A percentile compares a stretch with the other conserved stretches of the same genome.
Conservation (phyloP, 2,888 invertebrate genomes). For the Didymodactylos carnosus region DNA sequence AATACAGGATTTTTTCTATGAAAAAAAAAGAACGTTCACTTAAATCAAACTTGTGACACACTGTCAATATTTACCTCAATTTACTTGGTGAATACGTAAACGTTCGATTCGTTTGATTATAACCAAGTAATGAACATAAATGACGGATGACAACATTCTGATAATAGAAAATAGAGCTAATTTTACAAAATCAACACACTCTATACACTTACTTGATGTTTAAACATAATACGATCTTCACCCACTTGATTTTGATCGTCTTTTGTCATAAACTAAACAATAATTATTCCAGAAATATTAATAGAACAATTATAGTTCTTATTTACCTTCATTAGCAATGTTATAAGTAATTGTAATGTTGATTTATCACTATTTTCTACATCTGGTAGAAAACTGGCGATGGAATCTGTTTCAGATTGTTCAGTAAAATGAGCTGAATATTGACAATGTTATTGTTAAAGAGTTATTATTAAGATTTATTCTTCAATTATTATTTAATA, state of each 20-base stretch:
- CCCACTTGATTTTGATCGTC: constrained; percentile 43
- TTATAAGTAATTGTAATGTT: constrained; percentile 75
- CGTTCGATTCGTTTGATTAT: constrained; percentile 67
- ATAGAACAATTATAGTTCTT: neutral
- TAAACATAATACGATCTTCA: constrained; percentile 59
- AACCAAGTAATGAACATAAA: constrained; percentile 71
- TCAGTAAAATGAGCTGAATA: neutral
- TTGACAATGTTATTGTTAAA: too few species aligned
- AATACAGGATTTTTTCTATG: constrained; percentile 73
- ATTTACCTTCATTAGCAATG: constrained; percentile 61
- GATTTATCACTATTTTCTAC: constrained; percentile 81
- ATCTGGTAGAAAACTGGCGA: constrained; percentile 43
- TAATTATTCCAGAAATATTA: neutral
- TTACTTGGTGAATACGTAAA: constrained; percentile 73
- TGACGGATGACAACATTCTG: constrained; percentile 73
- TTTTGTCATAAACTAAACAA: constrained; percentile 55
- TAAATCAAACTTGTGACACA: neutral
- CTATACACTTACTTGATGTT: constrained; percentile 37
- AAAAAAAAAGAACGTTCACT: neutral
- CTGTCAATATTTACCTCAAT: constrained; percentile 47
- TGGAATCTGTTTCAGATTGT: neutral
- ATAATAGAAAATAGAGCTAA: neutral
- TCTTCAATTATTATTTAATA: too few species aligned
- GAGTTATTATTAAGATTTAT: too few species aligned
- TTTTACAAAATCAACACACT: too few species aligned